Conservation (phyloP, 2,113 vertebrate genomes). For the Barbus barbus region DNA sequence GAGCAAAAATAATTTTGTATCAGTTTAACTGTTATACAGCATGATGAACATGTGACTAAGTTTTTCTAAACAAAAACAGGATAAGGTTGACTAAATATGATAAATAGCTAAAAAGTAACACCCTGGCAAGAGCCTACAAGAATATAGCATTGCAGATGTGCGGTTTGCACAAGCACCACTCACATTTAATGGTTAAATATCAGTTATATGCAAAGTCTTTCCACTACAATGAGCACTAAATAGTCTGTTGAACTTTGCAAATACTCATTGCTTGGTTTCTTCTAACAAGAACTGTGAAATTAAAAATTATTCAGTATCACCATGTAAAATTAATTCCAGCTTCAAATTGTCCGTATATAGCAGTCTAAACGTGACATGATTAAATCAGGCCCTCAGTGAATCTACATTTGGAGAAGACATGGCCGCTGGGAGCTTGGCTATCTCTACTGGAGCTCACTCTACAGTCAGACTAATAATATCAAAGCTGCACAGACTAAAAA, state of each 20-base stretch:
- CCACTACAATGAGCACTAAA: neutral
- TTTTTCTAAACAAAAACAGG: no score
- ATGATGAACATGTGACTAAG: no score
- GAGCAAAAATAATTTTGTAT: no score
- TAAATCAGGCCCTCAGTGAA: neutral
- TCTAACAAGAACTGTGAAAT: neutral
- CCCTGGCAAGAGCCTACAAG: no score
- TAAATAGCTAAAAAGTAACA: no score
- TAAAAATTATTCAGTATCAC: neutral
- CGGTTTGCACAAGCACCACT: no score
- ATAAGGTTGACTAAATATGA: no score
- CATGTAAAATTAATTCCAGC: neutral
- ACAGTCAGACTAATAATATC: neutral
- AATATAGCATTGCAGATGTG: no score
- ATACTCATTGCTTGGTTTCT: neutral
- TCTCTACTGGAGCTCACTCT: neutral
- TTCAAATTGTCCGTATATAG: neutral
- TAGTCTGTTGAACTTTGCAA: neutral
- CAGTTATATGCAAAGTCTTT: neutral
- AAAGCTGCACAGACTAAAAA: constrained; percentile 3
- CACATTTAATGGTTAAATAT: no score
- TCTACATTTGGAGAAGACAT: neutral
- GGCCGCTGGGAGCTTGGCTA: neutral
- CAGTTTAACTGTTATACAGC: no score
- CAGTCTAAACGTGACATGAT: neutral